phyloP scores from a whole-genome alignment of 2,888 invertebrate species.

The Tillus elongatus region DNA sequence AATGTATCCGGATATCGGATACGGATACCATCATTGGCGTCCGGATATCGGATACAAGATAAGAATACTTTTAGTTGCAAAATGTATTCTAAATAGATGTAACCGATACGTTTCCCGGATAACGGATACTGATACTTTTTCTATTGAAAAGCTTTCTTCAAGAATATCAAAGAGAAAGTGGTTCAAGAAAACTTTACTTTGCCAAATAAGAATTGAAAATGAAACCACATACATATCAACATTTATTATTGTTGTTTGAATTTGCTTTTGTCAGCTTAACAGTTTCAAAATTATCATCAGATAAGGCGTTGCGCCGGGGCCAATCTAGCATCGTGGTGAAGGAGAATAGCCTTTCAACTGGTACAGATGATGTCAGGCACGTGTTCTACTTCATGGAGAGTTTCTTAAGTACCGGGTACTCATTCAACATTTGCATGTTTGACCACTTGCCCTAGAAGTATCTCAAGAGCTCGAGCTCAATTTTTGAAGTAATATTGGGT shows the following conservation, averaged over 20 bases:
- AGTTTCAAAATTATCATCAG: slow-evolving; percentile 15
- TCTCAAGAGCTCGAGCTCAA: slow-evolving; percentile 9
- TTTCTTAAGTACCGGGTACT: slow-evolving; percentile 12
- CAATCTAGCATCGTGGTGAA: slow-evolving; percentile 13
- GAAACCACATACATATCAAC: too few species aligned
- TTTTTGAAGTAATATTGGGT: slow-evolving; percentile 9
- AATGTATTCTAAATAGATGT: neutral
- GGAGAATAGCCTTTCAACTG: slow-evolving; percentile 14
- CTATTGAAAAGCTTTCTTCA: neutral
- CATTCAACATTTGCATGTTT: slow-evolving; percentile 9
- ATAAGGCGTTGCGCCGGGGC: slow-evolving; percentile 17
- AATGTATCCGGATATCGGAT: too few species aligned
- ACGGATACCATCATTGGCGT: too few species aligned
- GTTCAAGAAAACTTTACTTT: slow-evolving; percentile 1
- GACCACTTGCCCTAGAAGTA: slow-evolving; percentile 8
- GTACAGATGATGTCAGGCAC: slow-evolving; percentile 13
- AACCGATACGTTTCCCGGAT: neutral
- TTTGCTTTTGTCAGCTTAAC: slow-evolving; percentile 5
- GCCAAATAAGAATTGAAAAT: neutral
- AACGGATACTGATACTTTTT: slow-evolving; percentile 2
- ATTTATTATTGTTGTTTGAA: too few species aligned
- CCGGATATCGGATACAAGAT: too few species aligned
- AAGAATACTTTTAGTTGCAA: slow-evolving; percentile 3
- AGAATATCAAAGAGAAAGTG: neutral
- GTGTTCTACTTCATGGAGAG: slow-evolving; percentile 14